A percentile compares a stretch with the other conserved stretches of the same genome.
These are phyloP conservation scores for Coccyzus lansbergi DNA, from an alignment of 2,797 vertebrate species.

Conservation along the genomic window DNA sequence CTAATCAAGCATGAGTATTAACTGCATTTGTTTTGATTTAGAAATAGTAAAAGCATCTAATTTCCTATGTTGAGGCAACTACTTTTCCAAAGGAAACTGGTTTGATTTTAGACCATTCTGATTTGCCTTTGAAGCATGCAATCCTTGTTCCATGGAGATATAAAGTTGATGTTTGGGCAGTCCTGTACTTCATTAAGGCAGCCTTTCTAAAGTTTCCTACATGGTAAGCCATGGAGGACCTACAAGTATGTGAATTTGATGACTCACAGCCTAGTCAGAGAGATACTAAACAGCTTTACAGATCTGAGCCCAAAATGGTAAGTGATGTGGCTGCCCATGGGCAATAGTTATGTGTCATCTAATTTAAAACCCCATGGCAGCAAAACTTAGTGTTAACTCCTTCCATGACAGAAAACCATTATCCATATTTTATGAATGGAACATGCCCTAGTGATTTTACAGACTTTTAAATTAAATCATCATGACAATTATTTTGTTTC, in stretches of 20 bases:
- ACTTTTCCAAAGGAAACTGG: neutral
- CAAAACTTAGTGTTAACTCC: neutral
- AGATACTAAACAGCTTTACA: neutral
- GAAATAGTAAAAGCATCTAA: neutral
- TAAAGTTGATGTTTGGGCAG: neutral
- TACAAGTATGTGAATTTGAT: neutral
- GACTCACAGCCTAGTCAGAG: neutral
- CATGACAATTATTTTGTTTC: neutral
- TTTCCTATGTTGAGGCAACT: neutral
- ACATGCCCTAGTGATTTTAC: neutral
- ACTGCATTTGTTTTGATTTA: neutral
- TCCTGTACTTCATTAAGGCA: neutral
- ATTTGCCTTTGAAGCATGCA: neutral
- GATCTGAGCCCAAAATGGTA: neutral
- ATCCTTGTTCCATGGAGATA: neutral
- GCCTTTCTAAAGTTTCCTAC: neutral
- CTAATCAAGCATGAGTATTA: neutral
- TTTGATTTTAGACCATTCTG: neutral
- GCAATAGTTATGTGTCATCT: neutral
- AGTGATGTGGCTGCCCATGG: neutral
- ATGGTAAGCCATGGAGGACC: neutral
- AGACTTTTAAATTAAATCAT: neutral
- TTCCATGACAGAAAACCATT: neutral
- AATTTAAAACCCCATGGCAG: neutral
- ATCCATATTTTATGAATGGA: neutral